These are phyloP conservation scores for Lutraria lutraria DNA, from an alignment of 2,888 invertebrate species.

Conservation along the genomic window DNA sequence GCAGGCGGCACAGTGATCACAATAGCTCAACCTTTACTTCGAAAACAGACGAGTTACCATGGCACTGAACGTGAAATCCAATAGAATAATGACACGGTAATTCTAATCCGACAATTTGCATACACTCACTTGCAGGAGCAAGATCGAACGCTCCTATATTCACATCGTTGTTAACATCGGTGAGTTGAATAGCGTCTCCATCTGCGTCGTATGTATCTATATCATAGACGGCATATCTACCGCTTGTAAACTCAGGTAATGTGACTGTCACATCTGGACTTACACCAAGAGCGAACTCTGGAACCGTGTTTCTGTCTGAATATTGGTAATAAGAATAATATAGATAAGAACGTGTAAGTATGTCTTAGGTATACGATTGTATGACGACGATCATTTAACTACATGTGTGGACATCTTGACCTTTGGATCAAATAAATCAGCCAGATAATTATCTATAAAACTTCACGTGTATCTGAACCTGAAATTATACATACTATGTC, in stretches of 20 bases:
- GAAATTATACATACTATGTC: too few relatives aligned
- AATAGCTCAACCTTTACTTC: too few relatives aligned
- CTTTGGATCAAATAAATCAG: too few relatives aligned
- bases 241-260: constrained; percentile 55
- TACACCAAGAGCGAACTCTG: constrained; percentile 41
- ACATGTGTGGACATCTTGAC: too few relatives aligned
- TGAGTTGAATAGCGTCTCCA: constrained; percentile 52
- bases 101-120: not conserved
- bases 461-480: too few relatives aligned
- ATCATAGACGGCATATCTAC: constrained; percentile 52
- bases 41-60: too few relatives aligned
- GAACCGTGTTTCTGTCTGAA: constrained; percentile 57
- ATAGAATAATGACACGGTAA: too few relatives aligned
- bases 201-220: constrained; percentile 57
- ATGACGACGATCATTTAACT: too few relatives aligned
- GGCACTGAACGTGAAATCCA: too few relatives aligned
- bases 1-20: too few relatives aligned
- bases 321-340: not conserved
- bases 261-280: constrained; percentile 14
- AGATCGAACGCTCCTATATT: constrained; percentile 53
- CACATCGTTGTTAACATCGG: constrained; percentile 12
- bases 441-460: too few relatives aligned
- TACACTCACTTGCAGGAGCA: constrained; percentile 55
- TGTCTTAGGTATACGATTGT: not conserved
- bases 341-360: not conserved